These are phyloP conservation scores for Atopsyche davidsoni DNA, from an alignment of 1,140 invertebrate genomes.

Conservation along the genomic window DNA sequence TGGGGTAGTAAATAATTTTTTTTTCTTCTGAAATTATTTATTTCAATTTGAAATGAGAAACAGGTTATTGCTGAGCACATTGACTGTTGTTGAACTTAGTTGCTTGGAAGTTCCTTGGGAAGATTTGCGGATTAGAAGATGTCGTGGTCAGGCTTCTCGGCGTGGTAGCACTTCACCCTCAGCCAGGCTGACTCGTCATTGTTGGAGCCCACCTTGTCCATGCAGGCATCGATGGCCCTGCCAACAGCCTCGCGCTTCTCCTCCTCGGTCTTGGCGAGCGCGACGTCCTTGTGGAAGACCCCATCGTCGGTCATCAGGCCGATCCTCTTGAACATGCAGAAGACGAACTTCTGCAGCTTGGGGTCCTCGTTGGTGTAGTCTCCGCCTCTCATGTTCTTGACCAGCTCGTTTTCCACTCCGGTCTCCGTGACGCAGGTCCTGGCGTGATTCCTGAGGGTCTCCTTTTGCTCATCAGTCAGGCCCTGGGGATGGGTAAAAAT, in stretches of 20 bases:
- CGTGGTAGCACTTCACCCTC: background rate
- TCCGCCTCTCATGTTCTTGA: conserved; percentile 19
- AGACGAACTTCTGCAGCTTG: conserved; percentile 15
- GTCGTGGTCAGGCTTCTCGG: background rate
- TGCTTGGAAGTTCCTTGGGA: too few relatives aligned
- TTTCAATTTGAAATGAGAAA: too few relatives aligned
- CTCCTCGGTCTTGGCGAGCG: conserved; percentile 6
- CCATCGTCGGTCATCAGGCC: conserved; percentile 20
- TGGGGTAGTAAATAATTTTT: too few relatives aligned
- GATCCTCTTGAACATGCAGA: conserved; percentile 24
- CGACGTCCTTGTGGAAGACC: conserved; percentile 24
- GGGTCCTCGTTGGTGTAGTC: conserved; percentile 14
- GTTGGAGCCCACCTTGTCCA: background rate
- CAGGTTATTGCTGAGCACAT: too few relatives aligned
- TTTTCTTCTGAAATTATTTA: too few relatives aligned
- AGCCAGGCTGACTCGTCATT: background rate
- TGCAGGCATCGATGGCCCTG: conserved; percentile 2
- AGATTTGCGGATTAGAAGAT: too few relatives aligned
- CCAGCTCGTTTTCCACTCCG: conserved; percentile 16
- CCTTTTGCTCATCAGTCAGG: conserved; percentile 22
- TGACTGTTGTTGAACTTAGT: too few relatives aligned
- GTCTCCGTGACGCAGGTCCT: conserved; percentile 17
- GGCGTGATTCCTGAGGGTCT: conserved; percentile 17
- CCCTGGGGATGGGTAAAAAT: too few relatives aligned
- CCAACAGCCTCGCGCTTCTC: conserved; percentile 1